A percentile compares a stretch with the other conserved stretches of the same genome.
Conservation (phyloP, 2,797 vertebrate species). For the Leuciscus waleckii region DNA sequence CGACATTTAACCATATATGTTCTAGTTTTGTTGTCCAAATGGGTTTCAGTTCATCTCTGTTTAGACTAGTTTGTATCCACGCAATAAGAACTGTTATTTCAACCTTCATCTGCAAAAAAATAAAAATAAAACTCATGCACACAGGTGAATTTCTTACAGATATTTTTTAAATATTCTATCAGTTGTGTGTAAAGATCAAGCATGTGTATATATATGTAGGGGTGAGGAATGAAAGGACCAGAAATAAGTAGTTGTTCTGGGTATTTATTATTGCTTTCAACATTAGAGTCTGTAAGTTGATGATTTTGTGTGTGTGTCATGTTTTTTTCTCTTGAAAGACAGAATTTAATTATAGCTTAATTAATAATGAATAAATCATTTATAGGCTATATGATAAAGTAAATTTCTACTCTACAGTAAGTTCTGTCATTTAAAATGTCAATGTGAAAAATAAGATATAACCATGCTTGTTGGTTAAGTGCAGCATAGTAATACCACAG, state of each 20-base stretch:
- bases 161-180: not conserved
- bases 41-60: not conserved
- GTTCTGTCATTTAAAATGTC: not conserved
- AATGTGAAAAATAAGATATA: not conserved
- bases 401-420: not conserved
- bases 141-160: not conserved
- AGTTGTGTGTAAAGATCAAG: not conserved
- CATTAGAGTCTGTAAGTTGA: not conserved
- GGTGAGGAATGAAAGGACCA: not conserved
- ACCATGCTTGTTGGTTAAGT: not conserved
- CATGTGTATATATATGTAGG: not conserved
- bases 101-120: not conserved
- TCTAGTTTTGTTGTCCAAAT: not conserved
- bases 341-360: not conserved
- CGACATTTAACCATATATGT: slow-evolving; percentile 21
- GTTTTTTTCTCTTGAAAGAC: not conserved
- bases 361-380: not conserved
- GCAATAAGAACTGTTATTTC: not conserved
- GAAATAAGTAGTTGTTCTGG: slow-evolving; percentile 25
- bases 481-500: not conserved
- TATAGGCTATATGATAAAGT: not conserved
- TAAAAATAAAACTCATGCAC: not conserved
- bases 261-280: slow-evolving; percentile 2
- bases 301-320: not conserved
- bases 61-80: not conserved